Percentiles rank a stretch among this genome's conserved stretches.
Evolutionary conservation across 2,113 vertebrate species (phyloP).

Genomic region (Telmatochromis sp.): DNA sequence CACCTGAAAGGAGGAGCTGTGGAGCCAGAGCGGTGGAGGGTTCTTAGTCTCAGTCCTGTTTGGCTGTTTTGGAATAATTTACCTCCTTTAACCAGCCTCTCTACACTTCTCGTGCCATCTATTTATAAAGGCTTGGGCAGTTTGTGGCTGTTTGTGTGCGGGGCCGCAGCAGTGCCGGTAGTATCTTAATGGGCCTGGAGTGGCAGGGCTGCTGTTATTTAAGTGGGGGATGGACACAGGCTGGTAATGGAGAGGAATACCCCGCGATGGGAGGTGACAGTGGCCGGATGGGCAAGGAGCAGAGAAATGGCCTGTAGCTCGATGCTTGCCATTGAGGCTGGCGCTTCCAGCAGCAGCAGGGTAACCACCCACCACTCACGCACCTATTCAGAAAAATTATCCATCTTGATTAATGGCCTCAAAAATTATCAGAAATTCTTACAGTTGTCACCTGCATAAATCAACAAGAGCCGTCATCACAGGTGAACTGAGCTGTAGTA

Average conservation of each 20-base stretch:
- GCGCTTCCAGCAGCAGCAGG: background rate
- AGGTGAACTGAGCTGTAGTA: background rate
- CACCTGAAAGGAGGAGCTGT: conserved; percentile 53
- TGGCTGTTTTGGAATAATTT: conserved; percentile 71
- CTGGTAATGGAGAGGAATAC: conserved; percentile 68
- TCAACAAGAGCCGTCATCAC: background rate
- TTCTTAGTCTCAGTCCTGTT: conserved; percentile 45
- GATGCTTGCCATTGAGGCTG: background rate
- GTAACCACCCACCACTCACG: background rate
- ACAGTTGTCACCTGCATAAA: background rate
- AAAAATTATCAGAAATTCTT: background rate
- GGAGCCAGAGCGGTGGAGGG: background rate
- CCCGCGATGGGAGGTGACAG: conserved; percentile 53
- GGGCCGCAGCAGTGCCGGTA: conserved; percentile 10
- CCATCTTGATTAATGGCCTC: background rate
- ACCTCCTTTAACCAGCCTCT: conserved; percentile 60
- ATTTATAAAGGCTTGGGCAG: conserved; percentile 63
- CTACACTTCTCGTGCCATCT: conserved; percentile 45
- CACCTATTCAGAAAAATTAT: background rate
- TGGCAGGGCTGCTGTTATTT: conserved; percentile 70
- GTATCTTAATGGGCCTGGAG: conserved; percentile 68
- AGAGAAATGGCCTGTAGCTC: conserved; percentile 1
- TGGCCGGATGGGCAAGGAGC: conserved; percentile 14
- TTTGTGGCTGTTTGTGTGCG: conserved; percentile 8
- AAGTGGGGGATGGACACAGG: conserved; percentile 56